Percentiles rank a stretch among this genome's conserved stretches.
Evolutionary conservation across 2,113 vertebrate genomes (phyloP).

Genomic region (Hippocampus comes): DNA sequence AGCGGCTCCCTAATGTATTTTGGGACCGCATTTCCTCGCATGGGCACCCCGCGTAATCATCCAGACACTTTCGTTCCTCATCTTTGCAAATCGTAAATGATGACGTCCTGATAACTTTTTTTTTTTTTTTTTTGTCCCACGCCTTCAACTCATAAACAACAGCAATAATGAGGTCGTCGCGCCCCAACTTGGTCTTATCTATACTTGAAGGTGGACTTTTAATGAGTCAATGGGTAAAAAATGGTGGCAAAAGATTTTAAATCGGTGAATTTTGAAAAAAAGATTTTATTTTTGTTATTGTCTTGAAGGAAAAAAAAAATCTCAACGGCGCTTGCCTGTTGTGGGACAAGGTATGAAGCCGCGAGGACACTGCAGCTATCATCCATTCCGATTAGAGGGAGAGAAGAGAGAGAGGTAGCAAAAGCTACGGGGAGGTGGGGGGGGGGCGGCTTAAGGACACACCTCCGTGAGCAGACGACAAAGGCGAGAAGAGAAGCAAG

Average conservation of each 20-base stretch:
- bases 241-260: no score
- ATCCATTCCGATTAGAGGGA: slow-evolving; percentile 50
- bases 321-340: background rate
- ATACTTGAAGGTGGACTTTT: no score
- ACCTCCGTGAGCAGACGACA: background rate
- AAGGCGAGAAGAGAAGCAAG: slow-evolving; percentile 8
- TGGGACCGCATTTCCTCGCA: background rate
- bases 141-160: background rate
- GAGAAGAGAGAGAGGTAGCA: slow-evolving; percentile 4
- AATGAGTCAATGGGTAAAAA: no score
- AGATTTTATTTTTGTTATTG: no score
- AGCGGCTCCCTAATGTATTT: background rate
- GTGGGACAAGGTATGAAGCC: background rate
- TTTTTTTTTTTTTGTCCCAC: background rate
- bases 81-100: background rate
- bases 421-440: background rate
- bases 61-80: background rate
- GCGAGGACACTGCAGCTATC: slow-evolving; percentile 41
- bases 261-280: no score
- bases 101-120: background rate
- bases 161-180: no score
- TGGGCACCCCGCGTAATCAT: background rate
- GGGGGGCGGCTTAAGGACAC: background rate
- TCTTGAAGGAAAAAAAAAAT: no score
- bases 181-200: no score